Evolutionary conservation across 2,888 invertebrate species (phyloP).

Genomic region (Eretmocerus hayati): DNA sequence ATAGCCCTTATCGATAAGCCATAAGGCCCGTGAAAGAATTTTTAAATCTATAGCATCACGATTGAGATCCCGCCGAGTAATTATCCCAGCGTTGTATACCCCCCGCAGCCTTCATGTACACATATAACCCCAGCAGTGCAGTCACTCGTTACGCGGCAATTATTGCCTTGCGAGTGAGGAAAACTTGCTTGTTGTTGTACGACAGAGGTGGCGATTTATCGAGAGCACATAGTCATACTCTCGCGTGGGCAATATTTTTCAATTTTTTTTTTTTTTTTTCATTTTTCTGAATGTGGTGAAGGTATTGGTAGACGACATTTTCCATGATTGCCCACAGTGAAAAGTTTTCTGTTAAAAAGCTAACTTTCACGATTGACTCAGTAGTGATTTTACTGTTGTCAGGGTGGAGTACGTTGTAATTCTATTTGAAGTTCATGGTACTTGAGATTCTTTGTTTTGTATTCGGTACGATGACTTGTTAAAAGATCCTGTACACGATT

Average conservation of each 20-base stretch:
- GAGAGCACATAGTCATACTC: neutral
- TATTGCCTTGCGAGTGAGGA: neutral
- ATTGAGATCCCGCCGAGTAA: constrained; percentile 44
- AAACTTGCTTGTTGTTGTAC: neutral
- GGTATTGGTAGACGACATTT: too few species aligned
- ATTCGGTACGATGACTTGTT: too few species aligned
- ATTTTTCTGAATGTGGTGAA: too few species aligned
- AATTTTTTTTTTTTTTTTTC: neutral
- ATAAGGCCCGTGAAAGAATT: constrained; percentile 30
- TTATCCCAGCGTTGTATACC: constrained; percentile 25
- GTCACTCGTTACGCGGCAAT: neutral
- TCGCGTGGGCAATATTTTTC: neutral
- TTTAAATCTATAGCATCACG: constrained; percentile 43
- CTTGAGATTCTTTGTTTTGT: too few species aligned
- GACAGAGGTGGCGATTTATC: neutral
- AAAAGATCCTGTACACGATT: too few species aligned
- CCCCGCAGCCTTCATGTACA: neutral
- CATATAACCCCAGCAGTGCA: too few species aligned
- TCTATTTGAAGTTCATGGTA: too few species aligned
- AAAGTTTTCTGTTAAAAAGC: too few species aligned
- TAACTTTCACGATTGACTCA: too few species aligned
- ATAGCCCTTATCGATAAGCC: constrained; percentile 31
- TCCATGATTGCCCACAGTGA: too few species aligned
- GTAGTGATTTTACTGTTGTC: too few species aligned
- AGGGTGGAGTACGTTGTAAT: too few species aligned